Evolutionary conservation across 2,888 invertebrate genomes (phyloP), one percentile per base, ranked within the genome.

Genomic region (Aquatica leii): DNA sequence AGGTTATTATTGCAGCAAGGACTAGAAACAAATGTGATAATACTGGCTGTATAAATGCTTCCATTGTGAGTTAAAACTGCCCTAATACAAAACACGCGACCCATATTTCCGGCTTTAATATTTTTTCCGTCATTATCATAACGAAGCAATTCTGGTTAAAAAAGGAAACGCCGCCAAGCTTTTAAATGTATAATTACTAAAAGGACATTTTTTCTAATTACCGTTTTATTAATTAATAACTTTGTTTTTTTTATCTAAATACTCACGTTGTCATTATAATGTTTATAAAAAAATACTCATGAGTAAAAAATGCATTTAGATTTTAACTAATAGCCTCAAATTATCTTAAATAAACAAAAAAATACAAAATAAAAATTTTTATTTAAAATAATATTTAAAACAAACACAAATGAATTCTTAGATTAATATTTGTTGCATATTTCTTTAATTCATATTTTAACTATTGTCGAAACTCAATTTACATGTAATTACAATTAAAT

Each of bases 71-170:
- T 52, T 64, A 56, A 64, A 59, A 60, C 52, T 59, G 48, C 57
- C 41, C 53, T 64, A 62, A 66, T 66, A 66, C 14, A 21, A 43
- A 63, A 59, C 66, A 66, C 66, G 66, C 66, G 59, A 66, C 52
- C 37, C 55, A 59, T 55, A 59, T 49, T 63, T 66, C 62, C 62
- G 59, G 62, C 46, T 56, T 53, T 59, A 59, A 49, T 58, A 58
- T 63, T 62, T 59, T 61, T 58, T 51, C 53, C 37, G 46, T 56
- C 59, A 64, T 64, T 64, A 64, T 56, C 64, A 54, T 60, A 59
- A 41, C 51, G 24, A 52, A 59, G 57, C 56, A 54, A 52, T 53
- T 48, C 41, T 18, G 40, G 34, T 50, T 53, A 41, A 60, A 64
- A 63, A 59, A 63, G 54, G 50, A 54, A 55, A 55, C 59, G 50